Evolutionary conservation across 2,888 invertebrate genomes (phyloP), one percentile per base, ranked within the genome.

Genomic region (Perizoma affinitatum): DNA sequence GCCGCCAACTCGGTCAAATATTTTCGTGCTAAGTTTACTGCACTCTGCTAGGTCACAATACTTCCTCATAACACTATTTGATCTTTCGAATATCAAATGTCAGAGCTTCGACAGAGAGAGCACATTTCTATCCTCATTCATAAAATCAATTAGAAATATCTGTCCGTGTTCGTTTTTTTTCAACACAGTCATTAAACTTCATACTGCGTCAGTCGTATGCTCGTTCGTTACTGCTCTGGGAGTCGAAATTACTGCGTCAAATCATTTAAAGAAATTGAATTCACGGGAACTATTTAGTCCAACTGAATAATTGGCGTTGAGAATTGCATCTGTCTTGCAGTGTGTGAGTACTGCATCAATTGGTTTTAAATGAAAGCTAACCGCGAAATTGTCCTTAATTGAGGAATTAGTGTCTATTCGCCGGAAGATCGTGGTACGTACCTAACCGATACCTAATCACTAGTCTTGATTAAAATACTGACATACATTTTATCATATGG

Each of bases 351-450:
- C 75, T 86, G 87, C 85, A 86, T 79, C 83, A 87, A 84, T 86
- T 84, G 82, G 62, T 71, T 55, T 68, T 71, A 69, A 76, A 79
- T 75, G 74, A 74, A 79, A 83, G 79, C 70, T 69, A 78, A 79
- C 76, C 85, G 82, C 80, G 75, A 85, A 88, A 90, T 89, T 91
- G 90, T 79, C 85, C 89, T 83, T 80, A 90, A 91, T 91, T 89
- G 82, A 77, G 75, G 78, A 86, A 86, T 89, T 87, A 84, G 79
- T 73, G 70, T 70, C 74, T 68, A 76, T 73, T 71, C 66, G 65
- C 57, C 67, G 75, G 75, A 80, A 83, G 85, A 83, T 80, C 79
- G 69, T 71, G 48, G 45, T 38, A 22, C 22, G 6, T 49, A 45
- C 47, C 34, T n/a, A 22, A 22, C 22, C 3, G 22, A 22, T n/a